Conservation (phyloP, 2,113 vertebrate genomes). For the Pollimyrus isidori region DNA sequence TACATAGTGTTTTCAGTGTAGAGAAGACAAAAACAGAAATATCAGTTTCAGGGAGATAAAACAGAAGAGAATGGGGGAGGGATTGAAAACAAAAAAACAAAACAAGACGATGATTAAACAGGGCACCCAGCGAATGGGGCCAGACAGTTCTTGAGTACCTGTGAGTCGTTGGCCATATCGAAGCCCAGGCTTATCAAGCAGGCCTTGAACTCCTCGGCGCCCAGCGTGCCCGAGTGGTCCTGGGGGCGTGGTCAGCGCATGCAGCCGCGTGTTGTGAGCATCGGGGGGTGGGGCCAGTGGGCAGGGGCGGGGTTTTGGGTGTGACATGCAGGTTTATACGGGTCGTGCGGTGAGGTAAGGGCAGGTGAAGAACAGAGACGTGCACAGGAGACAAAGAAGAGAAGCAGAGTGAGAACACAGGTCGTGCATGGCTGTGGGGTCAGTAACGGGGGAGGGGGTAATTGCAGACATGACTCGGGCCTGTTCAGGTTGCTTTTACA, state of each 20-base stretch:
- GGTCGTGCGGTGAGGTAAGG: slow-evolving; percentile 25
- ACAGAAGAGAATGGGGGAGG: neutral
- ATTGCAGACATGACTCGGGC: slow-evolving; percentile 15
- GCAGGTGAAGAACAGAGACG: slow-evolving; percentile 47
- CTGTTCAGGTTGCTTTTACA: neutral
- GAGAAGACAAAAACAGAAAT: neutral
- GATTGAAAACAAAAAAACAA: neutral
- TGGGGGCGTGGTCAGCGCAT: slow-evolving; percentile 68
- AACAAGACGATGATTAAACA: slow-evolving; percentile 41
- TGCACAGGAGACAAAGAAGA: slow-evolving; percentile 65
- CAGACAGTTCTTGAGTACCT: slow-evolving; percentile 74
- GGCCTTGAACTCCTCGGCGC: slow-evolving; percentile 98
- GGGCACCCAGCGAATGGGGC: slow-evolving; percentile 24
- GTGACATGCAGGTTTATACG: slow-evolving; percentile 47
- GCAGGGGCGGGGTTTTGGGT: slow-evolving; percentile 45
- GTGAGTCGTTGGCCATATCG: slow-evolving; percentile 98
- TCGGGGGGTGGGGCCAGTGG: slow-evolving; percentile 39
- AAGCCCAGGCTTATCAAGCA: slow-evolving; percentile 99
- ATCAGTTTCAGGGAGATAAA: neutral
- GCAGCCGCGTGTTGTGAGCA: slow-evolving; percentile 52
- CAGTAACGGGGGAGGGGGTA: slow-evolving; percentile 45
- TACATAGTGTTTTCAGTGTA: neutral
- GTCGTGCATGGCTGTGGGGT: slow-evolving; percentile 59
- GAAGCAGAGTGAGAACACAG: slow-evolving; percentile 46
- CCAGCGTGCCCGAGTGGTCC: slow-evolving; percentile 98